Percentiles rank a stretch among this genome's conserved stretches.
phyloP scores from a whole-genome alignment of 1,140 invertebrate species.

The Akabosia matsudoensis region DNA sequence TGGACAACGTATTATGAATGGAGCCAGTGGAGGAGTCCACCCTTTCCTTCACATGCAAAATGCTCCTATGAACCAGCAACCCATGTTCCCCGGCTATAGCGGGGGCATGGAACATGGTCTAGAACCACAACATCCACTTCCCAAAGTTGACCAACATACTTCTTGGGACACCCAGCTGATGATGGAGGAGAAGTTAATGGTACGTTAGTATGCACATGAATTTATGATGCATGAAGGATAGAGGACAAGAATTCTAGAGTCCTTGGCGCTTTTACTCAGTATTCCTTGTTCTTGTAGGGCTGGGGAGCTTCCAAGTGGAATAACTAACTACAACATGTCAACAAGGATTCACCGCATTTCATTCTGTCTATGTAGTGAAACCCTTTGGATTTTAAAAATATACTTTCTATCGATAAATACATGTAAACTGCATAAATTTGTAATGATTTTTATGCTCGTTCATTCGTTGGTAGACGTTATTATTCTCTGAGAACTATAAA shows the following conservation, averaged over 20 bases:
- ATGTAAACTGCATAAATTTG: background rate
- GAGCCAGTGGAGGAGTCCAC: background rate
- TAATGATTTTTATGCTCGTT: background rate
- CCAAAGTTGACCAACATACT: background rate
- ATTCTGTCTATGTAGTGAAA: background rate
- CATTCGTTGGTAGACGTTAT: background rate
- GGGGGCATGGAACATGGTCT: background rate
- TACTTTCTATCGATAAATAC: background rate
- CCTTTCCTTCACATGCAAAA: background rate
- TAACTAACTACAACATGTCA: background rate
- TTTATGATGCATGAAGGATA: no score
- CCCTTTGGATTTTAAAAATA: background rate
- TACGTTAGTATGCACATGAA: no score
- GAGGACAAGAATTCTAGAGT: no score
- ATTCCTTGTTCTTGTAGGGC: no score
- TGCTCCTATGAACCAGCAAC: background rate
- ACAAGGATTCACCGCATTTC: background rate
- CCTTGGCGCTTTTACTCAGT: no score
- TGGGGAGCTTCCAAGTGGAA: conserved; percentile 8
- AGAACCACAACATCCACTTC: background rate
- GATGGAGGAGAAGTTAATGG: conserved; percentile 9
- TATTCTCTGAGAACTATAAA: background rate
- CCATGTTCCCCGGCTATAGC: background rate
- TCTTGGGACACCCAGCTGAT: background rate
- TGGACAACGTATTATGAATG: background rate